A percentile compares a stretch with the other conserved stretches of the same genome.
Evolutionary conservation across 2,113 vertebrate genomes (phyloP).

Genomic region (Tachuris rubrigastra): DNA sequence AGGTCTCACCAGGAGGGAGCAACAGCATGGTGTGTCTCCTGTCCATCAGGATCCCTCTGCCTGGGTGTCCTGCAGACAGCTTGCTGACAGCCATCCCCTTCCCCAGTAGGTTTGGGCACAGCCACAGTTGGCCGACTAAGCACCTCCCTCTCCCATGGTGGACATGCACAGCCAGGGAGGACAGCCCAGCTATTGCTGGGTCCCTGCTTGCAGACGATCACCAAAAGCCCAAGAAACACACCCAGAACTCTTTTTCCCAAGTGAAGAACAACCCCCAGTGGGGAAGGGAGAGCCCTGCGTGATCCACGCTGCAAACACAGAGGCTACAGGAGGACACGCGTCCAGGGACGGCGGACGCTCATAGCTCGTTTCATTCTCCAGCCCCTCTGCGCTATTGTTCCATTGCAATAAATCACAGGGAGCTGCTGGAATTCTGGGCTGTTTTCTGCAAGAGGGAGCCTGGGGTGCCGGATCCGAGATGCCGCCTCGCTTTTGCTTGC

Average conservation of each 20-base stretch:
- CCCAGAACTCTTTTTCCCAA: background rate
- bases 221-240: background rate
- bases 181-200: accelerated
- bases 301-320: accelerated
- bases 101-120: background rate
- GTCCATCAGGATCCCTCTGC: background rate
- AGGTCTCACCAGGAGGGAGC: background rate
- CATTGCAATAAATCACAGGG: background rate
- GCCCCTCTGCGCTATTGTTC: background rate
- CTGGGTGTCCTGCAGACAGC: accelerated
- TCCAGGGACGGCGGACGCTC: background rate
- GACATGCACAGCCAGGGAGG: accelerated
- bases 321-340: background rate
- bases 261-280: background rate
- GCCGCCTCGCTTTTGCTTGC: background rate
- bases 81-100: background rate
- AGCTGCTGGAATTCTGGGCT: background rate
- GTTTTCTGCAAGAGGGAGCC: background rate
- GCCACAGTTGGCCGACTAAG: background rate
- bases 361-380: background rate
- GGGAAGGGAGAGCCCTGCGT: background rate
- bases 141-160: accelerated
- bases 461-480: background rate
- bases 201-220: accelerated
- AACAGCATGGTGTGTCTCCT: accelerated